Conservation (phyloP, 2,888 invertebrate species). For the Drosophila robusta region DNA sequence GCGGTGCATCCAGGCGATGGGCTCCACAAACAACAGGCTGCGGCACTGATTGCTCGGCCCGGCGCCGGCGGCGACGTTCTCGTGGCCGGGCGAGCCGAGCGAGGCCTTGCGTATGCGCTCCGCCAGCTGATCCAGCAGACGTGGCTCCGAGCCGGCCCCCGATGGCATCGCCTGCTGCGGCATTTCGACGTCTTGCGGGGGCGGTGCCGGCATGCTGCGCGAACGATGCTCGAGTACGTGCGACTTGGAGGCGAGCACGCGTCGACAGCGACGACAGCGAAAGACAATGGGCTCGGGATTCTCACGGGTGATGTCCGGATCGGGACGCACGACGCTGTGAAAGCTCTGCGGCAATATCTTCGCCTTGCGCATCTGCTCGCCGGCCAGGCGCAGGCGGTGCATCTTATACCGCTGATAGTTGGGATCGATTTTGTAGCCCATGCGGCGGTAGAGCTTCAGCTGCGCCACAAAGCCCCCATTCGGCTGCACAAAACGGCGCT, state of each 20-base stretch:
- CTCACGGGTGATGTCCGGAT: constrained; percentile 91
- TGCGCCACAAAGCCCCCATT: constrained; percentile 93
- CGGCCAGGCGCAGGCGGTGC: constrained; percentile 91
- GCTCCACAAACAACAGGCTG: constrained; percentile 94
- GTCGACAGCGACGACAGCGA: constrained; percentile 92
- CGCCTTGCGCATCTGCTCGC: constrained; percentile 92
- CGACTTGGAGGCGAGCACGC: constrained; percentile 92
- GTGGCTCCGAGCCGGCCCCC: constrained; percentile 38
- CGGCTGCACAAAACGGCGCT: constrained; percentile 90
- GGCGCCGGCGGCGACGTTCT: constrained; percentile 2
- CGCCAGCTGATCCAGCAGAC: constrained; percentile 81
- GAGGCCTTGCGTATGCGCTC: constrained; percentile 79
- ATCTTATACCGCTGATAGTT: constrained; percentile 90
- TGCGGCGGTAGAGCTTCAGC: constrained; percentile 91
- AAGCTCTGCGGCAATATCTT: constrained; percentile 93
- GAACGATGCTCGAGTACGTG: constrained; percentile 90
- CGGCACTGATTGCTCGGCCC: constrained; percentile 86
- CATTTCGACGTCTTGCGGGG: too few relatives aligned
- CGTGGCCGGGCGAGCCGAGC: constrained; percentile 58
- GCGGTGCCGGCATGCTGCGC: constrained; percentile 20
- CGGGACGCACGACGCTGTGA: constrained; percentile 91
- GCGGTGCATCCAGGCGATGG: constrained; percentile 94
- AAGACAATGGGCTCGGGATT: constrained; percentile 94
- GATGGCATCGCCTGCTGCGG: constrained; percentile 1
- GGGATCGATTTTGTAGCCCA: constrained; percentile 90